Base-by-base conservation (phyloP, 2,888 invertebrate species). In the Eutolmus rufibarbis region DNA sequence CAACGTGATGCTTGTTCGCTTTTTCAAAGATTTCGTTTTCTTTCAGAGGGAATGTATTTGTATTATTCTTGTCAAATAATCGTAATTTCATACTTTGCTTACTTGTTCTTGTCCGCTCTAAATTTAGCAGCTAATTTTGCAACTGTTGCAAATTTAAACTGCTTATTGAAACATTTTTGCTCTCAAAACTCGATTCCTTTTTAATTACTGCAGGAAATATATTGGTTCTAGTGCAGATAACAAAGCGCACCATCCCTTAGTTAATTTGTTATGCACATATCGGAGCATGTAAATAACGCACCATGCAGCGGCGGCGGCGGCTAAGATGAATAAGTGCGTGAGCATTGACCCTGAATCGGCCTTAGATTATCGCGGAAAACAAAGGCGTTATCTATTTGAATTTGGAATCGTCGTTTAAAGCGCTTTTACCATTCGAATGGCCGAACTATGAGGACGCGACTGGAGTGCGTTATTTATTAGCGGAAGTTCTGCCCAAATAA, bases 401-500 rank as follows among this genome's bases (percentile, higher is more conserved):
- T 81, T 56, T 81, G 7, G 56, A 56, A 51, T 56, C 23, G 37
- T 23, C 23, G 23, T 43, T 19, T 16, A 14, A 23, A 81, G 23
- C 2, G 16, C 34, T 28, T 56, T 56, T 12, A 19, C 23, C 46
- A 79, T 79, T 79, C 23, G 28, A 79, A 51, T 16, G 43, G 3
- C 43, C 43, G 16, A 14, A 81, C 51, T 81, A 8, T 5, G 19
- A 2, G 16, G 56, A 81, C 81, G 81, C 31, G 51, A 31, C 56
- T 31, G 31, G 51, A 81, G 31, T 81, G 7, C 43, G 56, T 7
- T 14, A 81, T 81, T 81, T 34, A 28, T 37, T 8, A 81, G 51
- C 81, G 81, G 81, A 81, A 81, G 81, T 81, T 16, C n/a, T 56
- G 43, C 14, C 51, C 81, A 81, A 81, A 81, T 81, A 31, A 46